These are phyloP conservation scores for Cinclus cinclus DNA, from an alignment of 2,113 vertebrate genomes.

Conservation along the genomic window DNA sequence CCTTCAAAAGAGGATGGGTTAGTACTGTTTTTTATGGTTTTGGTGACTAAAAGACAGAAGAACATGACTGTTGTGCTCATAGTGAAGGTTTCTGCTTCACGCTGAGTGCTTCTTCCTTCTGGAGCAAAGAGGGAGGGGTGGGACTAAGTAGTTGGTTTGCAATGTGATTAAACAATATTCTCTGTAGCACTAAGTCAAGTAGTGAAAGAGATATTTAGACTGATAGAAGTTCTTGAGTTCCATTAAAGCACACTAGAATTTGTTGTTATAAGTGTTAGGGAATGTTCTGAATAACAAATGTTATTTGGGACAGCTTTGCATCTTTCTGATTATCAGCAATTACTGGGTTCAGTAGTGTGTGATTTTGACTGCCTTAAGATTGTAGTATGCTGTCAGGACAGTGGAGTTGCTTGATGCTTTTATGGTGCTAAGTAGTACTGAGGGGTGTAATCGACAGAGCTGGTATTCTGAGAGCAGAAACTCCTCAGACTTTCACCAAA, in stretches of 20 bases:
- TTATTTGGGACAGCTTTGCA: background rate
- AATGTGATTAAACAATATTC: background rate
- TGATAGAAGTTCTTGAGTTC: background rate
- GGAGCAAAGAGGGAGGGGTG: background rate
- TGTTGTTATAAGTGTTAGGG: background rate
- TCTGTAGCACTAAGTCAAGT: background rate
- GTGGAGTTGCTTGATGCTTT: background rate
- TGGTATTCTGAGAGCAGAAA: background rate
- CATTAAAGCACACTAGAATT: background rate
- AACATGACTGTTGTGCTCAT: background rate
- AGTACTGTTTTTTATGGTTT: background rate
- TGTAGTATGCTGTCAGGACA: background rate
- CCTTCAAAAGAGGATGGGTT: background rate
- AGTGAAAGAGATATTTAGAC: background rate
- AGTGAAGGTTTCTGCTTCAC: background rate
- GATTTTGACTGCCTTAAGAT: background rate
- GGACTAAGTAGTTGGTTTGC: background rate
- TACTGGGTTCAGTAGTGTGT: background rate
- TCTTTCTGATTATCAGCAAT: background rate
- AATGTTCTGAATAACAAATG: background rate
- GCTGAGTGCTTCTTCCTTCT: background rate
- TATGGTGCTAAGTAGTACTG: background rate
- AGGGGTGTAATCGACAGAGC: accelerated
- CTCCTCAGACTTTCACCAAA: background rate
- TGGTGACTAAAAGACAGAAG: background rate